Conservation (phyloP, 2,797 vertebrate species). For the Etheostoma perlongum region DNA sequence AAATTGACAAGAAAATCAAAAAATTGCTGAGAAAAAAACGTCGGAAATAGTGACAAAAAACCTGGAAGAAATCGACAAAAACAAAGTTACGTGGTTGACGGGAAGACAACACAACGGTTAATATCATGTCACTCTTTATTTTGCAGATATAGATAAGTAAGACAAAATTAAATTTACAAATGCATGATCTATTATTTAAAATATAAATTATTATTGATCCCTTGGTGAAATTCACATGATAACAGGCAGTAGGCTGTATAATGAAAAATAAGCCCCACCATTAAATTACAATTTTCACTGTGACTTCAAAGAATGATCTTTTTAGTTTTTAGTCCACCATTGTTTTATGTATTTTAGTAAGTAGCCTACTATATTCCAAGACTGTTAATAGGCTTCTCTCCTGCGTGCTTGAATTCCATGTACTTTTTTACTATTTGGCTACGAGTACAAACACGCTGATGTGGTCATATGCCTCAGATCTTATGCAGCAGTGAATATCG, state of each 20-base stretch:
- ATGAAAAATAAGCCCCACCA: not conserved
- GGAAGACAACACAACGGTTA: too few relatives aligned
- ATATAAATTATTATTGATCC: not conserved
- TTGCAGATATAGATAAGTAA: not conserved
- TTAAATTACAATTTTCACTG: not conserved
- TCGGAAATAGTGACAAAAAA: too few relatives aligned
- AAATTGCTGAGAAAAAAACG: too few relatives aligned
- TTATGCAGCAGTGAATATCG: constrained; percentile 27
- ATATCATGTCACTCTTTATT: not conserved
- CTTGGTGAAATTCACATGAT: not conserved
- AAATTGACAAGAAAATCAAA: too few relatives aligned
- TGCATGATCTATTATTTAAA: not conserved
- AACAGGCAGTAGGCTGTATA: not conserved
- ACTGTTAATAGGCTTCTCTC: not conserved
- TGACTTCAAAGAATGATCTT: not conserved
- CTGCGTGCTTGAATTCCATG: not conserved
- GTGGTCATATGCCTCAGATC: not conserved
- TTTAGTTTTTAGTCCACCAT: not conserved
- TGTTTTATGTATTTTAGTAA: not conserved
- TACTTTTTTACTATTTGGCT: not conserved
- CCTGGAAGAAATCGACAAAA: too few relatives aligned
- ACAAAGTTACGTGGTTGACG: too few relatives aligned
- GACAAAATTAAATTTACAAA: not conserved
- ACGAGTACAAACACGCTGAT: not conserved
- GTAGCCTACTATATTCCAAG: not conserved